phyloP scores from a whole-genome alignment of 2,113 vertebrate genomes.

The Lanius collurio region DNA sequence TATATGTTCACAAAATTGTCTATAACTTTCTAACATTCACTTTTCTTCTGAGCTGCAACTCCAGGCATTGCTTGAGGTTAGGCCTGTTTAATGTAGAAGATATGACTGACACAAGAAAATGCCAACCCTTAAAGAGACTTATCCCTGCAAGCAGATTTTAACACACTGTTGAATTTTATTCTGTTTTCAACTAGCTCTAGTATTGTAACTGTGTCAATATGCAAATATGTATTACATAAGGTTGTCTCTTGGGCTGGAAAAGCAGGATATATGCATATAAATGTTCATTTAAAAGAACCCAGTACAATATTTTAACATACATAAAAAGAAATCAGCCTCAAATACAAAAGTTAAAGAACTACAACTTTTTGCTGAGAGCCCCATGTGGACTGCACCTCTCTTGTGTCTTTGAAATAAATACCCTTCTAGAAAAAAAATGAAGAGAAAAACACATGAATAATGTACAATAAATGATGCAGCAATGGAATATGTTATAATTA shows the following conservation, averaged over 20 bases:
- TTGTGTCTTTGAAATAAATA: not conserved
- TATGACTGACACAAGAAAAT: not conserved
- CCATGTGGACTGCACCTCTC: constrained; percentile 5
- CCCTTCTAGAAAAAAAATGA: not conserved
- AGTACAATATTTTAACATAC: constrained; percentile 20
- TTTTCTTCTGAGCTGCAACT: not conserved
- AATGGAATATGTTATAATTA: not conserved
- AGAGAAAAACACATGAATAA: constrained; percentile 29
- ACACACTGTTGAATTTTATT: not conserved
- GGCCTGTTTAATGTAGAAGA: not conserved
- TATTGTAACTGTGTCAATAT: constrained; percentile 52
- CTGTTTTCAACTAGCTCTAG: constrained; percentile 8
- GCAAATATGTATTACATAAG: constrained; percentile 55
- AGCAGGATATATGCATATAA: constrained; percentile 24
- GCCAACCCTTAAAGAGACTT: not conserved
- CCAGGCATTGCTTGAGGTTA: not conserved
- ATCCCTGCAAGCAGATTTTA: not conserved
- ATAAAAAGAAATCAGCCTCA: constrained; percentile 15
- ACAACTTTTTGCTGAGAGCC: not conserved
- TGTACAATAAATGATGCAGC: not conserved
- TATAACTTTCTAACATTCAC: not conserved
- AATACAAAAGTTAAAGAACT: not conserved
- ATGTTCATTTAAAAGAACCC: constrained; percentile 40
- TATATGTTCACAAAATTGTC: not conserved
- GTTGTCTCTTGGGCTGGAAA: constrained; percentile 25